These are phyloP conservation scores for Drosophila algonquin DNA, from an alignment of 2,888 invertebrate genomes.

Conservation along the genomic window DNA sequence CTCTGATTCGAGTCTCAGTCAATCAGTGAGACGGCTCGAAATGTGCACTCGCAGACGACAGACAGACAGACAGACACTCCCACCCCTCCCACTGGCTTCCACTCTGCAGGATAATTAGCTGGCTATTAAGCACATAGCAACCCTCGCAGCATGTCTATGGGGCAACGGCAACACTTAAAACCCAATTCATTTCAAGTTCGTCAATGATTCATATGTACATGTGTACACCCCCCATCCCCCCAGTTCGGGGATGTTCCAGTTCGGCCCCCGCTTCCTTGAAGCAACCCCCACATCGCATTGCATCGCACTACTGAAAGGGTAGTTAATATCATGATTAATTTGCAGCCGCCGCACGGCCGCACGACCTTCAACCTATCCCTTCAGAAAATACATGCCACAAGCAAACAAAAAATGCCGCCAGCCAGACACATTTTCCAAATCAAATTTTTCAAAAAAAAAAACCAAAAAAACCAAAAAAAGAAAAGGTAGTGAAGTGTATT, in stretches of 20 bases:
- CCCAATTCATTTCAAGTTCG: conserved; percentile 67
- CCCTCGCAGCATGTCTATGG: conserved; percentile 20
- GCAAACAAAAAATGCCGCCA: not conserved
- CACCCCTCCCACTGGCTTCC: conserved; percentile 5
- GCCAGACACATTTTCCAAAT: conserved; percentile 72
- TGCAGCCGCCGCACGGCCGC: conserved; percentile 40
- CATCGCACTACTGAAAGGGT: conserved; percentile 50
- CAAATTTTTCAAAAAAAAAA: conserved; percentile 64
- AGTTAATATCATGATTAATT: conserved; percentile 78
- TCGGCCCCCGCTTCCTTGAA: not conserved
- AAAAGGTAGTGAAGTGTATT: conserved; percentile 34
- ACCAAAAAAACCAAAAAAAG: conserved; percentile 1
- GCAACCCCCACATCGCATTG: not conserved
- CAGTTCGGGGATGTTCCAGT: no score
- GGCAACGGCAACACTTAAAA: conserved; percentile 30
- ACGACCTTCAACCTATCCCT: conserved; percentile 46
- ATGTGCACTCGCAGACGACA: not conserved
- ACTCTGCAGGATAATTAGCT: conserved; percentile 52
- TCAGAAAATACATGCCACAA: conserved; percentile 6
- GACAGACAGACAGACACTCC: conserved; percentile 31
- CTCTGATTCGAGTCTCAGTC: conserved; percentile 62
- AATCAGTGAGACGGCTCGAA: conserved; percentile 36
- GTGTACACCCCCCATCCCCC: not conserved
- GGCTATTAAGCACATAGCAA: conserved; percentile 35
- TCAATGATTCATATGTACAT: conserved; percentile 69